These are phyloP conservation scores for Asbolus verrucosus DNA, from an alignment of 1,140 invertebrate genomes.

Conservation along the genomic window DNA sequence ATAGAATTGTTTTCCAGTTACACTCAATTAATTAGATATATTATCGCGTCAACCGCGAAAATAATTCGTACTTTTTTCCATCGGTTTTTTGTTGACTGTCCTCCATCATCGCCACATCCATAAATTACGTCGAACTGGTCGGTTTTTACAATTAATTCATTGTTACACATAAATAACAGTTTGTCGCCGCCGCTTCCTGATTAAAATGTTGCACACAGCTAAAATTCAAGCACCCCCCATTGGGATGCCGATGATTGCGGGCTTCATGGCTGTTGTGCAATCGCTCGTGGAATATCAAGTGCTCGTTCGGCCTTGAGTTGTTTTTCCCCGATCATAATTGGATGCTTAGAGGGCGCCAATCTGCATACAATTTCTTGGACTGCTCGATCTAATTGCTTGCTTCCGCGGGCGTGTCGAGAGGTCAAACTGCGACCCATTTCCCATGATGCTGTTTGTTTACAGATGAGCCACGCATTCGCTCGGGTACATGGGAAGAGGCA, in stretches of 20 bases:
- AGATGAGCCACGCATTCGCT: conserved; percentile 72
- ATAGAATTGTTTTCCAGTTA: too few species aligned
- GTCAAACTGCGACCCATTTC: conserved; percentile 3
- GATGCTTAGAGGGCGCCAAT: too few species aligned
- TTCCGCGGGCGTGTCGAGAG: not conserved
- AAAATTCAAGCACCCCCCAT: conserved; percentile 15
- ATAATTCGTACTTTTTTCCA: too few species aligned
- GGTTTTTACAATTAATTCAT: too few species aligned
- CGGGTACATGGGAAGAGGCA: conserved; percentile 72
- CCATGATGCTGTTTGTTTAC: conserved; percentile 48
- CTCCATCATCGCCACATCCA: too few species aligned
- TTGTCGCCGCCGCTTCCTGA: conserved; percentile 16
- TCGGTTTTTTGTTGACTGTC: too few species aligned
- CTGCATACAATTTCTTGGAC: too few species aligned
- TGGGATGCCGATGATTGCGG: conserved; percentile 22
- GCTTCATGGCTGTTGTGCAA: conserved; percentile 40
- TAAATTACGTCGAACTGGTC: too few species aligned
- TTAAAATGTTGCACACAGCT: conserved; percentile 27
- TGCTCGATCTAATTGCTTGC: not conserved
- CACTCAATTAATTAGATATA: too few species aligned
- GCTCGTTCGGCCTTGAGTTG: conserved; percentile 11
- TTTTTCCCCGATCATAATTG: not conserved
- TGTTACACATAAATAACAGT: too few species aligned
- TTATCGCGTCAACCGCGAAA: too few species aligned
- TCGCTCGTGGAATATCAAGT: conserved; percentile 36